These are phyloP conservation scores for Heloderma charlesbogerti DNA, from an alignment of 2,113 vertebrate genomes.

Conservation along the genomic window DNA sequence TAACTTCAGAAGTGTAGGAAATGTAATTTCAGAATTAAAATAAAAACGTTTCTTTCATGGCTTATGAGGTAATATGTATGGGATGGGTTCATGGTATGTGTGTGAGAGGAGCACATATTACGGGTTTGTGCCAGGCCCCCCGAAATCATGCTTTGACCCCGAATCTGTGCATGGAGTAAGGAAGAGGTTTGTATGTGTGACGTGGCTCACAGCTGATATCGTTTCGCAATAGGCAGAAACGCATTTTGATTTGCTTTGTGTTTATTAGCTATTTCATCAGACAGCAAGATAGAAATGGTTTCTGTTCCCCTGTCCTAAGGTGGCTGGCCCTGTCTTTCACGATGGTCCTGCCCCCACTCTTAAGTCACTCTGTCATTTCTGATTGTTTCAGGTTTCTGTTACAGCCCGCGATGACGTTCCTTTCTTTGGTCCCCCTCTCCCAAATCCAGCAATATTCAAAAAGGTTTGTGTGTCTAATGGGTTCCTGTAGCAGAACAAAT, in stretches of 20 bases:
- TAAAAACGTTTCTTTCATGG: no score
- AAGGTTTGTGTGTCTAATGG: conserved; percentile 67
- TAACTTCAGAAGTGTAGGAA: no score
- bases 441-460: conserved; percentile 75
- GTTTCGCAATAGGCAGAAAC: background rate
- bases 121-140: no score
- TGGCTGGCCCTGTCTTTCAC: background rate
- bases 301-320: background rate
- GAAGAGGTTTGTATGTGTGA: background rate
- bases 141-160: no score
- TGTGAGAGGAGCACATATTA: no score
- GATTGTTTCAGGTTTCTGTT: conserved; percentile 74
- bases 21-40: no score
- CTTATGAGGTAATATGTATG: no score
- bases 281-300: background rate
- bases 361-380: background rate
- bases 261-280: background rate
- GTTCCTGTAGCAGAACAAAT: background rate
- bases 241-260: background rate
- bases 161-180: background rate
- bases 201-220: background rate
- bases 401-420: conserved; percentile 77
- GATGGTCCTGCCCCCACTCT: background rate
- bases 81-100: no score
- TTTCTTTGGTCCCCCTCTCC: conserved; percentile 74